phyloP scores from a whole-genome alignment of 1,140 invertebrate species.

The Drosophila mojavensis region DNA sequence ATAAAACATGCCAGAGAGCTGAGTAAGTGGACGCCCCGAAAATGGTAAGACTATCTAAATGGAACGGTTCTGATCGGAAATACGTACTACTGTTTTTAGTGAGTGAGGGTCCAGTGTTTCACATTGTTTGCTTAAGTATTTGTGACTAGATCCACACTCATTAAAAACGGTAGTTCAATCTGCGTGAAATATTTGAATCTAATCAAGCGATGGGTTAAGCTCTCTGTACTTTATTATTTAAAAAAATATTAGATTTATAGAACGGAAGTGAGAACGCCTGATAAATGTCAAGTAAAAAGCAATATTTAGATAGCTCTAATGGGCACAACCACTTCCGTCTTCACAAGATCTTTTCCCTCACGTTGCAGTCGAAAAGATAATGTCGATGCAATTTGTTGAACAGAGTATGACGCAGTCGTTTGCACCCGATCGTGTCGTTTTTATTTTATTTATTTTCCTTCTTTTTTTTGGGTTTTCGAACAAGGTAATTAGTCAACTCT shows the following conservation, averaged over 20 bases:
- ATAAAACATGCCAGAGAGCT: constrained; percentile 41
- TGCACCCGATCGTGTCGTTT: not conserved
- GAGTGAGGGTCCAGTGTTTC: constrained; percentile 84
- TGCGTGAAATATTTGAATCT: constrained; percentile 1
- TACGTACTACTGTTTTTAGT: constrained; percentile 83
- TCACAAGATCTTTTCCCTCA: not conserved
- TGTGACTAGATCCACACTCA: constrained; percentile 85
- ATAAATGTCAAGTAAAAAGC: too few species aligned
- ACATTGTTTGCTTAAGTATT: constrained; percentile 72
- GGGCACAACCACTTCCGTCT: too few species aligned
- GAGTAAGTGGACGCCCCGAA: constrained; percentile 38
- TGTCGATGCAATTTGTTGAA: not conserved
- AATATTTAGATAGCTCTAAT: too few species aligned
- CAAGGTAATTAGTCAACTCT: constrained; percentile 72
- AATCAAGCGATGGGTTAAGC: too few species aligned
- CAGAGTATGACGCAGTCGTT: constrained; percentile 1
- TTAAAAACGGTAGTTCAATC: constrained; percentile 83
- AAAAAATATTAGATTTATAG: too few species aligned
- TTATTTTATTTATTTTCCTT: not conserved
- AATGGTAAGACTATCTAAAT: constrained; percentile 24
- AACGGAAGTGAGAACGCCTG: too few species aligned
- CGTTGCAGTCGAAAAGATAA: not conserved
- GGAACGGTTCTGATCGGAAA: not conserved
- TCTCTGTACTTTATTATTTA: too few species aligned
- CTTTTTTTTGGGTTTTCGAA: constrained; percentile 31